Base-by-base conservation (phyloP, 2,113 vertebrate species). In the Stigmatopora argus region DNA sequence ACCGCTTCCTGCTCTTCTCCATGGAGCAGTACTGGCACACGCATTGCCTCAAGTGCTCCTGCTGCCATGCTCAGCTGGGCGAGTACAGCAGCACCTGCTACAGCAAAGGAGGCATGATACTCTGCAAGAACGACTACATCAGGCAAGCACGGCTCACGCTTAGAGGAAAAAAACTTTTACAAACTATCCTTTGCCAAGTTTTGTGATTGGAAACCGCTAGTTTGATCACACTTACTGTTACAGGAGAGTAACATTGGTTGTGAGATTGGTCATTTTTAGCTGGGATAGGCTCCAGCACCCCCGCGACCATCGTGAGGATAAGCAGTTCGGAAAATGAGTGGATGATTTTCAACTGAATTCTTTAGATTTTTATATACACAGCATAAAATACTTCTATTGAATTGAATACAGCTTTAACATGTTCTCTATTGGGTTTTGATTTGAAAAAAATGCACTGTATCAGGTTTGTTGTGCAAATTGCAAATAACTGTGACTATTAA, bases 21-120 rank as follows among this genome's bases (percentile, higher is more conserved):
- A 92, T 93, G 91, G 92, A 93, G 46, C 88, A 86, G 1, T 93
- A 91, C 75, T 92, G 92, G 92, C 92, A 93, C 86, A 92, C 90
- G 0, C 90, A 85, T 38, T 93, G 92, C 74, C 90, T 93, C 59
- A 91, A 91, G 67, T 93, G 92, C 74, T 91, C 90, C 1, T 93
- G 92, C 85, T 92, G 92, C 86, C 90, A 93, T 46, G 90, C 90
- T 51, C 90, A 92, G 84, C 87, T 93, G 83, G 91, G 90, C 14
- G 90, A 92, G 72, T 90, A 90, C 74, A 91, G 91, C 86, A 90
- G 88, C 79, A 91, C 90, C 83, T 93, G 92, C 84, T 93, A 91
- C 89, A 92, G 90, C 76, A 92, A 91, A 75, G 89, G 90, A 48
- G 92, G 92, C 72, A 91, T 93, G 92, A 91, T 93, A 77, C 92